Evolutionary conservation across 2,113 vertebrate genomes (phyloP).

Genomic region (Entomyzon cyanotis): DNA sequence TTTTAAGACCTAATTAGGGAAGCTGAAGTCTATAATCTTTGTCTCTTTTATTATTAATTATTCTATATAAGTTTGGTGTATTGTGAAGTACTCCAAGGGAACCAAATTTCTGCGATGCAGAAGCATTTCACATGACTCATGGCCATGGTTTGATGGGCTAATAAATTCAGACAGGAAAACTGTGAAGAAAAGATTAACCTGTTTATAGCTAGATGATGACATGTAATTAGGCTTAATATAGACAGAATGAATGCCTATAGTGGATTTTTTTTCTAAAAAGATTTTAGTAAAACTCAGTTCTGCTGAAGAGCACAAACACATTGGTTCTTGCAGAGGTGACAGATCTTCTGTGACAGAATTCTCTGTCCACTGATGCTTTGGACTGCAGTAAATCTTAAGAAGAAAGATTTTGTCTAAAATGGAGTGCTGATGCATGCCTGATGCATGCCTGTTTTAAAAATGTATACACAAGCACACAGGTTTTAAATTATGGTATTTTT

Average conservation of each 20-base stretch:
- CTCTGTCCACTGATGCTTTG: background rate
- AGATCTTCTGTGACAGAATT: background rate
- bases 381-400: background rate
- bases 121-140: background rate
- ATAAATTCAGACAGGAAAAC: background rate
- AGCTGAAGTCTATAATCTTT: background rate
- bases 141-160: background rate
- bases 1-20: background rate
- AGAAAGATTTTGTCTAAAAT: background rate
- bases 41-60: background rate
- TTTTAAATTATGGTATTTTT: constrained; percentile 39
- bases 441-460: background rate
- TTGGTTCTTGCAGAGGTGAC: background rate
- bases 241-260: background rate
- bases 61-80: background rate
- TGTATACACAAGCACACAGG: background rate
- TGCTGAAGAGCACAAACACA: background rate
- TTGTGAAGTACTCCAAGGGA: background rate
- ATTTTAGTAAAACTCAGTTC: background rate
- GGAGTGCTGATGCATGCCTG: background rate
- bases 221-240: background rate
- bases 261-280: background rate
- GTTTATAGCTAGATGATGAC: background rate
- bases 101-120: background rate
- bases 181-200: background rate